Evolutionary conservation across 2,797 vertebrate species (phyloP).

Genomic region (Fringilla coelebs): DNA sequence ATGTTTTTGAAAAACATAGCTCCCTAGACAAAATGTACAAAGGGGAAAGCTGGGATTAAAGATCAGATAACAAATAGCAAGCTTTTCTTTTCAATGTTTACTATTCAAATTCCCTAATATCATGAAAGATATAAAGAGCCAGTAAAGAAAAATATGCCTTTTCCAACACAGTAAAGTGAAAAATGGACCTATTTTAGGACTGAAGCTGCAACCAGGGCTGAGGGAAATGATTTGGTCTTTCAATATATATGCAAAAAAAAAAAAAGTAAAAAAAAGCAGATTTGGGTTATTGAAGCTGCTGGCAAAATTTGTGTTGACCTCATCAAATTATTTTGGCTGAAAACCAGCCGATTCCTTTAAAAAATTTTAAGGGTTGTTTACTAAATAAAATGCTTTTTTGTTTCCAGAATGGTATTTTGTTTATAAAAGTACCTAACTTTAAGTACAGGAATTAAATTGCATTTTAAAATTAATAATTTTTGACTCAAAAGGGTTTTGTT

Average conservation of each 20-base stretch:
- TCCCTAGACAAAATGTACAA: conserved; percentile 10
- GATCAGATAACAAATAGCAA: conserved; percentile 33
- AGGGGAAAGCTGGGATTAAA: conserved; percentile 24
- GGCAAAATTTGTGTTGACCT: conserved; percentile 18
- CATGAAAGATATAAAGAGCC: not conserved
- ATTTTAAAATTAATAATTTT: not conserved
- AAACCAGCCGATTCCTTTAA: not conserved
- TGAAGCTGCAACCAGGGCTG: not conserved
- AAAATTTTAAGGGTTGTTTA: not conserved
- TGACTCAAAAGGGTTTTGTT: not conserved
- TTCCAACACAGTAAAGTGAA: not conserved
- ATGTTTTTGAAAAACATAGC: conserved; percentile 45
- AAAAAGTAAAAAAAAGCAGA: not conserved
- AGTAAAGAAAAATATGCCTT: not conserved
- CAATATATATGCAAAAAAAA: not conserved
- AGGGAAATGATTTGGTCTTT: not conserved
- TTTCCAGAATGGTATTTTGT: not conserved
- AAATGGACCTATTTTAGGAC: not conserved
- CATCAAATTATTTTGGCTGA: conserved; percentile 14
- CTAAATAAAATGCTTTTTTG: not conserved
- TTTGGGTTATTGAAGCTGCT: conserved; percentile 28
- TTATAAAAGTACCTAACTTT: not conserved
- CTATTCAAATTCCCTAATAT: conserved; percentile 17
- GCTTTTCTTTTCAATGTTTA: conserved; percentile 37
- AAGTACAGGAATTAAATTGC: not conserved